Evolutionary conservation across 2,113 vertebrate genomes (phyloP).

Genomic region (Cyanoderma ruficeps): DNA sequence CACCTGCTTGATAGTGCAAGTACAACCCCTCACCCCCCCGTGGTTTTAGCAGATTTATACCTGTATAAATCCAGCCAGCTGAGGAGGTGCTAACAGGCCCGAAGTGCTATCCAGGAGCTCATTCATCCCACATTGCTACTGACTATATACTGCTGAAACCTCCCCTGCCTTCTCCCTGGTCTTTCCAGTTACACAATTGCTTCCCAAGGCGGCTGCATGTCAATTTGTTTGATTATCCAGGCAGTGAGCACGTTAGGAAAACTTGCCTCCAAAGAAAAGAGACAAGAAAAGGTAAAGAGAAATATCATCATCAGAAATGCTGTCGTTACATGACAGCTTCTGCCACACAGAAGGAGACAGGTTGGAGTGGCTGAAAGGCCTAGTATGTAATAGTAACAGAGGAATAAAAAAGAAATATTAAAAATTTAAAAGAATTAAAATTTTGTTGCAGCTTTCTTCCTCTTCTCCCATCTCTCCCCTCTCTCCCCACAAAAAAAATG

Average conservation of each 20-base stretch:
- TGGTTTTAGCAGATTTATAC: background rate
- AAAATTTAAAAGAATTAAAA: background rate
- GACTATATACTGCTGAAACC: background rate
- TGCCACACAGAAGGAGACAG: background rate
- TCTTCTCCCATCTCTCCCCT: background rate
- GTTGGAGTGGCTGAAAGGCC: background rate
- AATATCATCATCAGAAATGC: background rate
- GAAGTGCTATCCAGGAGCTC: background rate
- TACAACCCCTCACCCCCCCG: accelerated
- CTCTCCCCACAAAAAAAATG: accelerated
- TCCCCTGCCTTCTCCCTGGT: background rate
- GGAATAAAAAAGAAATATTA: background rate
- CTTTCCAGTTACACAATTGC: background rate
- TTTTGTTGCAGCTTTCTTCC: background rate
- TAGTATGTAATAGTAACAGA: background rate
- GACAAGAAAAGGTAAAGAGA: background rate
- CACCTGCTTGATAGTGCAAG: background rate
- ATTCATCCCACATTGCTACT: background rate
- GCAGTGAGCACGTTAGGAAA: background rate
- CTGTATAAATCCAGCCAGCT: background rate
- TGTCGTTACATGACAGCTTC: background rate
- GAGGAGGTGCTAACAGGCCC: accelerated
- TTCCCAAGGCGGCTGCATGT: background rate
- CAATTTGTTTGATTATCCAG: background rate
- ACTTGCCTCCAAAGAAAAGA: background rate